Percentiles rank a stretch among this genome's conserved stretches.
These are phyloP conservation scores for Catagonus wagneri DNA, from an alignment of 2,113 vertebrate species.

Conservation along the genomic window DNA sequence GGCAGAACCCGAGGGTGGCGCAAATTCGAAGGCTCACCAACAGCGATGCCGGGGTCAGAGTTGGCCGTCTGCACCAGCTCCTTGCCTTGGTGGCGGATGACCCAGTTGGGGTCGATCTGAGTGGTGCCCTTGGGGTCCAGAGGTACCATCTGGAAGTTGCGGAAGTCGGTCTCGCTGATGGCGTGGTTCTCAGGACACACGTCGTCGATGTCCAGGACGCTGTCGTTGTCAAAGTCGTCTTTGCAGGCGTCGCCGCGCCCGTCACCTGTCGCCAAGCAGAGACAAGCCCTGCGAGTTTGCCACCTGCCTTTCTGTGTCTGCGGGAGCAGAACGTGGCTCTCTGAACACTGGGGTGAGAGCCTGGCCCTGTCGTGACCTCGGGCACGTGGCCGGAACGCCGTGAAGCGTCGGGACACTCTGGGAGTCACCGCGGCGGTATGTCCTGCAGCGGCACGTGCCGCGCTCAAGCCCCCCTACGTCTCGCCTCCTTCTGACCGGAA, in stretches of 20 bases:
- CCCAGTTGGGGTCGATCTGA: conserved; percentile 99
- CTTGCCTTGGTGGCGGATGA: conserved; percentile 98
- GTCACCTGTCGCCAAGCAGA: conserved; percentile 88
- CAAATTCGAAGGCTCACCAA: conserved; percentile 89
- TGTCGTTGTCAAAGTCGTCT: conserved; percentile 99
- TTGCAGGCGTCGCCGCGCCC: conserved; percentile 97
- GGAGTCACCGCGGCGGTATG: rapidly evolving
- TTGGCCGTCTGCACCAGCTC: conserved; percentile 98
- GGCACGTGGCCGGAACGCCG: rapidly evolving
- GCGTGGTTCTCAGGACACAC: conserved; percentile 97
- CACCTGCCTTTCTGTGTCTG: rapidly evolving
- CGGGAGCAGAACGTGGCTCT: rapidly evolving
- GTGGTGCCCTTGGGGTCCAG: conserved; percentile 98
- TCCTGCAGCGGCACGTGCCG: rapidly evolving
- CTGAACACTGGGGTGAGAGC: rapidly evolving
- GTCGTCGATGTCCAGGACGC: conserved; percentile 94
- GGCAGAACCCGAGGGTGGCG: rapidly evolving
- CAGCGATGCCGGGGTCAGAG: conserved; percentile 98
- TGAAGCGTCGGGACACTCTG: rapidly evolving
- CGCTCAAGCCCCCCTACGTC: rapidly evolving
- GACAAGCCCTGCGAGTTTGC: rapidly evolving
- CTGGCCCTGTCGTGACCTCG: rapidly evolving
- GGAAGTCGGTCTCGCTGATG: conserved; percentile 96
- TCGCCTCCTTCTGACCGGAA: background rate
- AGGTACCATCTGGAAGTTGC: conserved; percentile 99